phyloP scores from a whole-genome alignment of 1,140 invertebrate genomes.

The Anastrepha obliqua region DNA sequence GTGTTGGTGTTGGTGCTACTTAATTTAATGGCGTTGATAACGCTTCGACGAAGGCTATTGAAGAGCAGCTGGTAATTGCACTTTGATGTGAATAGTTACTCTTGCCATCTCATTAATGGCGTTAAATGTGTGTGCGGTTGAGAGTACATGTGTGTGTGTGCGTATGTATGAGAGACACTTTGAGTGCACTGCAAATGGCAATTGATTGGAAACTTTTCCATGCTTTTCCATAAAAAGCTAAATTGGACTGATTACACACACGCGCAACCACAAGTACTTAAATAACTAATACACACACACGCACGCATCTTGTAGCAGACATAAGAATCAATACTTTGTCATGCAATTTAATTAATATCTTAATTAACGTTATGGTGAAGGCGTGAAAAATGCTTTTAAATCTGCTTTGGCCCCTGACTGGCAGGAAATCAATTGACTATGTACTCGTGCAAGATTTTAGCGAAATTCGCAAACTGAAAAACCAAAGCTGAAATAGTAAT shows the following conservation, averaged over 20 bases:
- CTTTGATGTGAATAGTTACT: constrained; percentile 48
- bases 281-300: neutral
- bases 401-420: neutral
- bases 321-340: neutral
- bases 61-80: constrained; percentile 46
- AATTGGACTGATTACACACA: constrained; percentile 14
- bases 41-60: constrained; percentile 22
- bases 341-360: constrained; percentile 28
- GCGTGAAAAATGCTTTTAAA: constrained; percentile 29
- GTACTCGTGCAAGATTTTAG: neutral
- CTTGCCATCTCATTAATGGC: constrained; percentile 41
- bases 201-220: constrained; percentile 47
- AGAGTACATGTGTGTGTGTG: neutral
- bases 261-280: constrained; percentile 4
- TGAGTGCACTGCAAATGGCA: neutral
- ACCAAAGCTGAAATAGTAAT: too few relatives aligned
- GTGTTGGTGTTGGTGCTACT: neutral
- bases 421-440: neutral
- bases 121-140: neutral
- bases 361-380: constrained; percentile 14
- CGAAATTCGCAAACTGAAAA: too few relatives aligned
- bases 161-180: neutral
- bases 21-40: constrained; percentile 44
- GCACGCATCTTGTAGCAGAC: neutral
- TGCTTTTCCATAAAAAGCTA: constrained; percentile 1